These are phyloP conservation scores for Parotocinclus haroldoi DNA, from an alignment of 2,797 vertebrate genomes.

Conservation along the genomic window DNA sequence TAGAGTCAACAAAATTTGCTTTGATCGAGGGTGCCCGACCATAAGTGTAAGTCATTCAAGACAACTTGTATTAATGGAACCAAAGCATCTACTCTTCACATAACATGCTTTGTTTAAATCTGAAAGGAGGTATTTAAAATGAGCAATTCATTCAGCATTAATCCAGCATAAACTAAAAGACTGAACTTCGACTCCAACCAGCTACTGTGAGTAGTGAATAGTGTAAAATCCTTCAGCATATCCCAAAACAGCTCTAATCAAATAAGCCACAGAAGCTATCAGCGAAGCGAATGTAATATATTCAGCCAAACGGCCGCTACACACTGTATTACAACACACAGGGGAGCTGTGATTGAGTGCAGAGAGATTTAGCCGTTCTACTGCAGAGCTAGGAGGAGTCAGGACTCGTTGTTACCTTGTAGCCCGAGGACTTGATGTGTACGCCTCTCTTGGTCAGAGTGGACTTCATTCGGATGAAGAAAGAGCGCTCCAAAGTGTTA, in stretches of 20 bases:
- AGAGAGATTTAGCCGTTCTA: slow-evolving; percentile 24
- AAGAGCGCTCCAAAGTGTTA: slow-evolving; percentile 91
- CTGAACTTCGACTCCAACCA: slow-evolving; percentile 5
- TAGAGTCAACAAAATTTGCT: too few species aligned
- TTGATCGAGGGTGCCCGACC: too few species aligned
- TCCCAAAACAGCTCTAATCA: slow-evolving; percentile 40
- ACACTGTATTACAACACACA: slow-evolving; percentile 39
- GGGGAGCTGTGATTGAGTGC: slow-evolving; percentile 34
- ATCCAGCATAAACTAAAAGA: slow-evolving; percentile 2
- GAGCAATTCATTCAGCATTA: slow-evolving; percentile 2
- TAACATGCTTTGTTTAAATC: neutral
- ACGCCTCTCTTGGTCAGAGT: slow-evolving; percentile 97
- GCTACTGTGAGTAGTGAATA: slow-evolving; percentile 16
- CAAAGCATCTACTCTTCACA: too few species aligned
- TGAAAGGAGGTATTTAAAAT: neutral
- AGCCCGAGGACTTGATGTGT: slow-evolving; percentile 99
- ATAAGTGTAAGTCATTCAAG: too few species aligned
- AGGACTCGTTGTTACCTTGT: slow-evolving; percentile 76
- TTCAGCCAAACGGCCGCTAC: slow-evolving; percentile 35
- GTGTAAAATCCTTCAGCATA: slow-evolving; percentile 29
- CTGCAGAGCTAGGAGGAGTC: slow-evolving; percentile 11
- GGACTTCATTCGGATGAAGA: slow-evolving; percentile 99
- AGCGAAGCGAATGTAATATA: slow-evolving; percentile 30
- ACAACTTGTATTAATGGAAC: too few species aligned
- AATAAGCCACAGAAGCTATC: slow-evolving; percentile 33